Percentiles rank a stretch among this genome's conserved stretches.
Evolutionary conservation across 2,797 vertebrate genomes (phyloP).

Genomic region (Pitangus sulphuratus): DNA sequence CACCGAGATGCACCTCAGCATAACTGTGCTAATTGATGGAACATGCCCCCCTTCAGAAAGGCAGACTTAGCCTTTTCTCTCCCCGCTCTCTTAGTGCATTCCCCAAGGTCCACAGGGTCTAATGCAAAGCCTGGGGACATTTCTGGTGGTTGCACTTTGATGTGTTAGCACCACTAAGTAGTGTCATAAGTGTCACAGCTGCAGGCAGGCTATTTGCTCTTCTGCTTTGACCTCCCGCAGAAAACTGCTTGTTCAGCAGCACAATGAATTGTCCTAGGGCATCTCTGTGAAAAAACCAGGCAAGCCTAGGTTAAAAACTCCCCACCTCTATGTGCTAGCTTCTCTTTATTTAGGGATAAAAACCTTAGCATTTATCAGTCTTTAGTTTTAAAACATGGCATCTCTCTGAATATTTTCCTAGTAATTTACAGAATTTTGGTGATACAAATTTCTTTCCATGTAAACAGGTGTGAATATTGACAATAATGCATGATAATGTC

Average conservation of each 20-base stretch:
- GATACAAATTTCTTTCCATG: background rate
- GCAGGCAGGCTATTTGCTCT: background rate
- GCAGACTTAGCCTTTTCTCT: background rate
- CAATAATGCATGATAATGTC: background rate
- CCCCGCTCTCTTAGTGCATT: background rate
- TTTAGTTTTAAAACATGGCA: background rate
- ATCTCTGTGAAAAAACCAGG: background rate
- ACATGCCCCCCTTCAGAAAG: background rate
- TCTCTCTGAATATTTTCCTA: background rate
- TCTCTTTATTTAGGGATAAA: background rate
- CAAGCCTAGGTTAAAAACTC: background rate
- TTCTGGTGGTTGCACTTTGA: background rate
- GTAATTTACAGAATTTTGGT: background rate
- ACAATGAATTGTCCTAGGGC: background rate
- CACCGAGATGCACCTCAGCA: background rate
- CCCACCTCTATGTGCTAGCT: background rate
- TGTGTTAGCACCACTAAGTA: background rate
- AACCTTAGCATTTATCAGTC: background rate
- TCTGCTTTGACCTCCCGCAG: background rate
- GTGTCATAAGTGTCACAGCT: background rate
- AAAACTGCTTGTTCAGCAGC: background rate
- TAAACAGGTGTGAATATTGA: background rate
- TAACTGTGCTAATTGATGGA: background rate
- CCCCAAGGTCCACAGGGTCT: background rate
- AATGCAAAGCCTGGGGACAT: background rate